Evolutionary conservation across 2,113 vertebrate genomes (phyloP), one percentile per base, ranked within the genome.

Genomic region (Gobius niger): DNA sequence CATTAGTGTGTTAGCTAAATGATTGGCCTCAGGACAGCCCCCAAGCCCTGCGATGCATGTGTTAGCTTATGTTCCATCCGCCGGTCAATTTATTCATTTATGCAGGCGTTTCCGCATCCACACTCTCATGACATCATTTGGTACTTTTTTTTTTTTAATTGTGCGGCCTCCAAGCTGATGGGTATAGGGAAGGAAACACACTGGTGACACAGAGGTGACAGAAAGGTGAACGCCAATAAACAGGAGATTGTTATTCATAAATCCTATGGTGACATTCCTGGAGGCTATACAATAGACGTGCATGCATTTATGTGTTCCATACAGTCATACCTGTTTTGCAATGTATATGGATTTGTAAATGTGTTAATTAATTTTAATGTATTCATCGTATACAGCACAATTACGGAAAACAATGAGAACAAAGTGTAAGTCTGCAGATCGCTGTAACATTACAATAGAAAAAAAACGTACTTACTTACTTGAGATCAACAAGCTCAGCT

Each of bases 21-120:
- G 87, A 91, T 91, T 93, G 89, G 91, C 92, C 92, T 88, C 85
- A 82, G 92, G 92, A 86, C 81, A 90, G 88, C 88, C 91, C 92
- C 83, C 82, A 34, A 90, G 91, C 91, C 70, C 73, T 70, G 70
- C 86, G 87, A 88, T 71, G 84, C 90, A 88, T 85, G 88, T 85
- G 84, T 81, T 85, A 73, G 79, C 85, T 87, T 85, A 85, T 75
- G 76, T 76, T 77, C 82, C 85, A 76, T 82, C 75, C 80, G 74
- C 76, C 75, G 76, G 84, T 73, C 87, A 88, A 88, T 88, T 87
- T 91, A 89, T 91, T 90, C 85, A 91, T 89, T 63, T 89, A 91
- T 91, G 84, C 89, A 82, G 18, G 68, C 63, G 52, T 77, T 77
- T 83, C 62, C 68, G 74, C 68, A 77, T 75, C 83, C 73, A 51